These are phyloP conservation scores for Mustela nigripes DNA, from an alignment of 2,113 vertebrate species.

Conservation along the genomic window DNA sequence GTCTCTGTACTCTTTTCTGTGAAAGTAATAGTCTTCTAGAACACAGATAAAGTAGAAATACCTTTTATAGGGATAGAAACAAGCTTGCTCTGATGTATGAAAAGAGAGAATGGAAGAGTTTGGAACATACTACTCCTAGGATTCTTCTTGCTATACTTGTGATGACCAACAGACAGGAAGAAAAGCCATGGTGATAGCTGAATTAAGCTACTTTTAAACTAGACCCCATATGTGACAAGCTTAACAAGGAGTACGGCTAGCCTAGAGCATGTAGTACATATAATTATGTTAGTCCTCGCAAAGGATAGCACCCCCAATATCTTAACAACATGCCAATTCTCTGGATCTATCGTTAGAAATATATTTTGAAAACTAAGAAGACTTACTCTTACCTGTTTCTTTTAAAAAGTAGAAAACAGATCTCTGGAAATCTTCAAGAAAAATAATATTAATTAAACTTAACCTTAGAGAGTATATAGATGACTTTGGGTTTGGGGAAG, in stretches of 20 bases:
- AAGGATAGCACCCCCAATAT: neutral
- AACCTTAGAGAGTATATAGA: neutral
- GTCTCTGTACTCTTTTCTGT: neutral
- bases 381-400: neutral
- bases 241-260: neutral
- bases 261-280: neutral
- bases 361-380: neutral
- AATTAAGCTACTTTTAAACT: neutral
- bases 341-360: neutral
- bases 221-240: neutral
- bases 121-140: neutral
- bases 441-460: conserved; percentile 15
- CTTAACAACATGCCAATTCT: neutral
- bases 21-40: neutral
- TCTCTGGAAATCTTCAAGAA: neutral
- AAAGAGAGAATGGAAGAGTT: neutral
- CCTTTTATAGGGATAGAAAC: neutral
- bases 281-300: neutral
- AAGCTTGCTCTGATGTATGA: neutral
- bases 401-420: neutral
- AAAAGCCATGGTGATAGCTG: neutral
- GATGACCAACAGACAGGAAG: neutral
- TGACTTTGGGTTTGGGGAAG: neutral
- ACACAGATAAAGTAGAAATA: neutral
- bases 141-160: neutral